phyloP scores from a whole-genome alignment of 2,888 invertebrate species.

The Caenorhabditis uteleia region DNA sequence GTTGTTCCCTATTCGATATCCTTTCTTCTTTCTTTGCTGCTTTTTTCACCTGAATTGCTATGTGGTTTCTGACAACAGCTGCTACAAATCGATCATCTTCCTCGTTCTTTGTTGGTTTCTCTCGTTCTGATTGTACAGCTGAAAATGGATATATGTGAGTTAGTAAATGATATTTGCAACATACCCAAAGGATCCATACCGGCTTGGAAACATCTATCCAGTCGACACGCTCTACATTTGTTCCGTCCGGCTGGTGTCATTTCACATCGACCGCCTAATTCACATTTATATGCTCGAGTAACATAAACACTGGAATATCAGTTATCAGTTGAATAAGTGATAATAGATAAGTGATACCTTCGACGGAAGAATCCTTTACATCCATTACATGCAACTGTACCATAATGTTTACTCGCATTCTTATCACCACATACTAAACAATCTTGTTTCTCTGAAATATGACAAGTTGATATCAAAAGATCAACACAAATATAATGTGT shows the following conservation, averaged over 20 bases:
- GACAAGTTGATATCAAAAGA: no score
- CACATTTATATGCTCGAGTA: slow-evolving; percentile 42
- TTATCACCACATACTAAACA: slow-evolving; percentile 61
- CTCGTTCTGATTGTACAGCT: slow-evolving; percentile 54
- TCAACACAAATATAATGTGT: no score
- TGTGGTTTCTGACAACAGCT: no score
- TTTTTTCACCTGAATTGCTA: no score
- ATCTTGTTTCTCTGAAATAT: neutral
- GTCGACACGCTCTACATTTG: slow-evolving; percentile 48
- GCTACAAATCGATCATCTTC: neutral
- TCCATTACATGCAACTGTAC: slow-evolving; percentile 59
- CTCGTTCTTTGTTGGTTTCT: slow-evolving; percentile 4
- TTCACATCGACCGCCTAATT: slow-evolving; percentile 35
- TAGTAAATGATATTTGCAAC: slow-evolving; percentile 1
- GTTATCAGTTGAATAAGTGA: neutral
- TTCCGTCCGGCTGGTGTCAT: slow-evolving; percentile 47
- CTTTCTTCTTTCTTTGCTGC: slow-evolving; percentile 1
- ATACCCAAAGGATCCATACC: slow-evolving; percentile 51
- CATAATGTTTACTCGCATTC: slow-evolving; percentile 56
- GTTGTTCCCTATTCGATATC: no score
- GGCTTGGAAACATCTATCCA: slow-evolving; percentile 45
- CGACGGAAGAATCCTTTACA: slow-evolving; percentile 61
- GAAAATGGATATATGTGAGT: slow-evolving; percentile 8
- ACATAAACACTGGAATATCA: slow-evolving; percentile 49
- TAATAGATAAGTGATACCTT: slow-evolving; percentile 21